These are phyloP conservation scores for Drosophila pectinifera DNA, from an alignment of 1,140 invertebrate species.

Conservation along the genomic window DNA sequence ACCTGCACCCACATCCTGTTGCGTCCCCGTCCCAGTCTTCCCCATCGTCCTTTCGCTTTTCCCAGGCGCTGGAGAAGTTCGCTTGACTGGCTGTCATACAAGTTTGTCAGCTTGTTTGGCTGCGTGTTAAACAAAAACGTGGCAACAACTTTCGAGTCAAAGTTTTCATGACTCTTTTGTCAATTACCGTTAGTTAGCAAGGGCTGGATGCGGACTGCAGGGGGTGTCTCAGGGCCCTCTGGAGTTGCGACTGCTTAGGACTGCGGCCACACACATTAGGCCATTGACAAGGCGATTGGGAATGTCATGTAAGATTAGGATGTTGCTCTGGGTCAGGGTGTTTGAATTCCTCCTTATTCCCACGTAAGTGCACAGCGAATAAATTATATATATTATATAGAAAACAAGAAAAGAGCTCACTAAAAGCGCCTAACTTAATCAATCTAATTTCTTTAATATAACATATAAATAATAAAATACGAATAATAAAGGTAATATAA, in stretches of 20 bases:
- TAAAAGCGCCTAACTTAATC: too few relatives aligned
- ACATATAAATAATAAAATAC: too few relatives aligned
- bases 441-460: too few relatives aligned
- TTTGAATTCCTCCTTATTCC: not conserved
- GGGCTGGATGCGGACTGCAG: slow-evolving; percentile 3
- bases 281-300: slow-evolving; percentile 77
- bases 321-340: slow-evolving; percentile 21
- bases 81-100: slow-evolving; percentile 70
- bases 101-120: slow-evolving; percentile 75
- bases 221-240: not conserved
- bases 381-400: too few relatives aligned
- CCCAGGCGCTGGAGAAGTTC: slow-evolving; percentile 36
- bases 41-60: slow-evolving; percentile 6
- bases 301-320: slow-evolving; percentile 38
- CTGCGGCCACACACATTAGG: slow-evolving; percentile 44
- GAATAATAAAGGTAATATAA: too few relatives aligned
- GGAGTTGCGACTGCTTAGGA: slow-evolving; percentile 3
- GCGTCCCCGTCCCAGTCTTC: too few relatives aligned
- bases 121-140: slow-evolving; percentile 82
- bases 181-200: slow-evolving; percentile 76
- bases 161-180: slow-evolving; percentile 81
- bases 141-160: slow-evolving; percentile 78
- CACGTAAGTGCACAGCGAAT: not conserved
- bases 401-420: too few relatives aligned
- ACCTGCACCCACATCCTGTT: slow-evolving; percentile 44